Evolutionary conservation across 2,888 invertebrate species (phyloP), one percentile per base, ranked within the genome.

Genomic region (Strigamia maritima): DNA sequence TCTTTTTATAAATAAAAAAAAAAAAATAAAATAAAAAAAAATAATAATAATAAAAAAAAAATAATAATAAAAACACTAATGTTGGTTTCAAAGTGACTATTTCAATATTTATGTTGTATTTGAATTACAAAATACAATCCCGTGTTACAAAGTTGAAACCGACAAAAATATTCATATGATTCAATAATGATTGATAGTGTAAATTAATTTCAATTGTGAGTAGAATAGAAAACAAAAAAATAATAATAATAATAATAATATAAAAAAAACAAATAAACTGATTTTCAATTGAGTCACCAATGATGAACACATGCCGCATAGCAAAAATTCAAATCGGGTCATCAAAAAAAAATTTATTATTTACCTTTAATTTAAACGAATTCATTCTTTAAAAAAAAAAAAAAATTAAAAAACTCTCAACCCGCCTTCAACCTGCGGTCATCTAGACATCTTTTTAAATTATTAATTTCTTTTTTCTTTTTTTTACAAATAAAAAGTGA

Each of bases 271-370:
- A 44, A 44, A 44, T 38, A 60, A 60, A 60, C 60, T 60, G 60
- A 60, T 6, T 60, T 60, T 60, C 60, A 24, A 60, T 60, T 60
- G 60, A 60, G 60, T 60, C 60, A 60, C 60, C 60, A 54, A 19
- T 60, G 60, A 14, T 44, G 14, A 44, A 44, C 16, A 44, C n/a
- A n/a, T n/a, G n/a, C n/a, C n/a, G n/a, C n/a, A n/a, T n/a, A n/a
- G n/a, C n/a, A n/a, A n/a, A n/a, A n/a, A n/a, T n/a, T n/a, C n/a
- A n/a, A n/a, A n/a, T n/a, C n/a, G n/a, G n/a, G n/a, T n/a, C n/a
- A n/a, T n/a, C n/a, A 44, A 44, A 10, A 44, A n/a, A 40, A 40
- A 40, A 40, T 14, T 40, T 14, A 40, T 40, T 14, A 10, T 40
- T 40, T 40, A 40, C 40, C n/a, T n/a, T n/a, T n/a, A n/a, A n/a